Evolutionary conservation across 2,113 vertebrate species (phyloP).

Genomic region (Clupea harengus): DNA sequence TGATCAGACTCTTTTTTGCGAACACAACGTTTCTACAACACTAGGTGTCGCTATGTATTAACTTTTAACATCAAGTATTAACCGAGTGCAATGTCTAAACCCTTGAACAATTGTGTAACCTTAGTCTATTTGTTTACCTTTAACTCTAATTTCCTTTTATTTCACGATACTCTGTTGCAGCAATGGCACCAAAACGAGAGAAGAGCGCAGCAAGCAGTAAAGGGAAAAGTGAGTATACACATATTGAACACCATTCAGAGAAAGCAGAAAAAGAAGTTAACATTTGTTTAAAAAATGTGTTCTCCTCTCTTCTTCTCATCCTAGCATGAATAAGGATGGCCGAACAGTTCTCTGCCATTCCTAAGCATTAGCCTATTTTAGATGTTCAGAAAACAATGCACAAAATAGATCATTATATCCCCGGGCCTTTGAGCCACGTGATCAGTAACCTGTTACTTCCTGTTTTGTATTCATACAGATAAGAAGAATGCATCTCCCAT

Average conservation of each 20-base stretch:
- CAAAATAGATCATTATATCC: background rate
- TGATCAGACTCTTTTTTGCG: background rate
- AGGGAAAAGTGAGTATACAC: slow-evolving; percentile 53
- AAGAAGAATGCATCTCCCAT: slow-evolving; percentile 20
- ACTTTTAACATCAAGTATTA: background rate
- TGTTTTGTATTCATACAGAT: slow-evolving; percentile 36
- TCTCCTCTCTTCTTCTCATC: background rate
- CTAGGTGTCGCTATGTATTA: slow-evolving; percentile 6
- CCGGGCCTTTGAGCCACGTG: background rate
- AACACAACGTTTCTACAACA: background rate
- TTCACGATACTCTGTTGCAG: slow-evolving; percentile 23
- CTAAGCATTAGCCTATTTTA: too few species aligned
- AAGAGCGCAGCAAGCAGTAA: slow-evolving; percentile 45
- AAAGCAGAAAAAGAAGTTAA: background rate
- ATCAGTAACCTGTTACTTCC: background rate
- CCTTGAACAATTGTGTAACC: background rate
- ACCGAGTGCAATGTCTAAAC: background rate
- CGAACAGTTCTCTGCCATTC: too few species aligned
- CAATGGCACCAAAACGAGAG: slow-evolving; percentile 61
- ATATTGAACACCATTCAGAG: background rate
- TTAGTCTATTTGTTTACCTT: background rate
- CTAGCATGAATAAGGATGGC: background rate
- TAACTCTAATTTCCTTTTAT: background rate
- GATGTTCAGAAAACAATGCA: background rate
- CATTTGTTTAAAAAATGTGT: background rate